Percentiles rank a stretch among this genome's conserved stretches.
Evolutionary conservation across 1,140 invertebrate genomes (phyloP).

Genomic region (Cydia strobilella): DNA sequence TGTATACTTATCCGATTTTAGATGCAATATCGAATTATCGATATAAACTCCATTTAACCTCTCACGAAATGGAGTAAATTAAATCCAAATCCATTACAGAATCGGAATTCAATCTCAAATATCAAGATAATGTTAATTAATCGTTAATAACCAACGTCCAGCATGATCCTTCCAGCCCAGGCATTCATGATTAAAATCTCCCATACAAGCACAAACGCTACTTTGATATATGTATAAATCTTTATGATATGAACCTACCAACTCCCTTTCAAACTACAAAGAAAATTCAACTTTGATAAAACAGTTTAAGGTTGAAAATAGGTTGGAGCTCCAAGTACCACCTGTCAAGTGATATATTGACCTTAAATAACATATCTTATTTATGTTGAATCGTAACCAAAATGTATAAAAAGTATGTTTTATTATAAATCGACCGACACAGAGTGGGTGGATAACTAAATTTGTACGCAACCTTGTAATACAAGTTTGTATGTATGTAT

Average conservation of each 20-base stretch:
- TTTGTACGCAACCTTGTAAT: conserved; percentile 70
- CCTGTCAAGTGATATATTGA: conserved; percentile 79
- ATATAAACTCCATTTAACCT: not conserved
- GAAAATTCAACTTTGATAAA: conserved; percentile 46
- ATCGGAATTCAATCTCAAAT: conserved; percentile 23
- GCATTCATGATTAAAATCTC: conserved; percentile 75
- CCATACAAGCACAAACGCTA: conserved; percentile 73
- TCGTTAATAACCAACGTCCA: conserved; percentile 57
- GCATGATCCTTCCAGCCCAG: conserved; percentile 48
- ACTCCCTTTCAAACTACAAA: conserved; percentile 33
- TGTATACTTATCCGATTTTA: no score
- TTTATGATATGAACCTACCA: conserved; percentile 62
- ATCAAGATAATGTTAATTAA: conserved; percentile 54
- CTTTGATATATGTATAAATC: conserved; percentile 79
- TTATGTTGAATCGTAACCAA: conserved; percentile 78
- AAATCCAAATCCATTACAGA: conserved; percentile 9
- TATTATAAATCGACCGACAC: conserved; percentile 69
- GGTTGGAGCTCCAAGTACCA: conserved; percentile 62
- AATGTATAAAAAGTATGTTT: conserved; percentile 74
- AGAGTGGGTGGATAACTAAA: conserved; percentile 75
- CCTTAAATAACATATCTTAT: conserved; percentile 80
- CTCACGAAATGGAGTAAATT: conserved; percentile 9
- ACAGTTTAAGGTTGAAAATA: conserved; percentile 46
- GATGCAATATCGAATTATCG: no score
- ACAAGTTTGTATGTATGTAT: conserved; percentile 49